These are phyloP conservation scores for Panthera uncia DNA, from an alignment of 2,113 vertebrate genomes.

Conservation along the genomic window DNA sequence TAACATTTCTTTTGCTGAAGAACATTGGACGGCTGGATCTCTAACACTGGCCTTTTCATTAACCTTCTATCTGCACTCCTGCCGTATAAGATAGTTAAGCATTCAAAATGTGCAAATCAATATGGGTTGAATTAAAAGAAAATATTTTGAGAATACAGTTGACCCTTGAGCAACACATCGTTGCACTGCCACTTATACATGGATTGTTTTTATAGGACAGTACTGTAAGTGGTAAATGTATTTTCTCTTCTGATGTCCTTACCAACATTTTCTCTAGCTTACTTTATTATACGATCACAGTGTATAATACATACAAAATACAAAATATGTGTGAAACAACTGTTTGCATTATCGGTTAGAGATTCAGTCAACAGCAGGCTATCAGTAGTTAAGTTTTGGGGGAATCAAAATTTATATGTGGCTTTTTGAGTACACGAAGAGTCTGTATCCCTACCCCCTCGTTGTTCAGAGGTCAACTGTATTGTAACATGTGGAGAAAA, in stretches of 20 bases:
- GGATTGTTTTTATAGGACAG: neutral
- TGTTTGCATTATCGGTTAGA: neutral
- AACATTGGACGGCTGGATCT: neutral
- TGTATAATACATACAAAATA: neutral
- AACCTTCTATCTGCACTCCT: neutral
- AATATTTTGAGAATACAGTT: neutral
- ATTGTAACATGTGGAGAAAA: neutral
- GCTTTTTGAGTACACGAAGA: neutral
- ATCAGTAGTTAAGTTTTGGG: neutral
- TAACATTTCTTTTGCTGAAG: slow-evolving; percentile 23
- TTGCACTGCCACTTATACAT: neutral
- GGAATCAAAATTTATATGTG: neutral
- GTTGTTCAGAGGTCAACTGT: neutral
- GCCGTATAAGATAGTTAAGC: neutral
- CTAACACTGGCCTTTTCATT: neutral
- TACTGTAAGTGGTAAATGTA: neutral
- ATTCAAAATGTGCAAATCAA: neutral
- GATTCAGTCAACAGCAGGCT: neutral
- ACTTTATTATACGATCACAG: neutral
- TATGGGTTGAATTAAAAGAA: neutral
- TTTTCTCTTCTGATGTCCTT: neutral
- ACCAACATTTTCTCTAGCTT: neutral
- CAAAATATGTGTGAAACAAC: neutral
- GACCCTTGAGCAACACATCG: neutral
- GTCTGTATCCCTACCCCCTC: neutral